These are phyloP conservation scores for Sarcophaga peregrina DNA, from an alignment of 1,140 invertebrate genomes.

Conservation along the genomic window DNA sequence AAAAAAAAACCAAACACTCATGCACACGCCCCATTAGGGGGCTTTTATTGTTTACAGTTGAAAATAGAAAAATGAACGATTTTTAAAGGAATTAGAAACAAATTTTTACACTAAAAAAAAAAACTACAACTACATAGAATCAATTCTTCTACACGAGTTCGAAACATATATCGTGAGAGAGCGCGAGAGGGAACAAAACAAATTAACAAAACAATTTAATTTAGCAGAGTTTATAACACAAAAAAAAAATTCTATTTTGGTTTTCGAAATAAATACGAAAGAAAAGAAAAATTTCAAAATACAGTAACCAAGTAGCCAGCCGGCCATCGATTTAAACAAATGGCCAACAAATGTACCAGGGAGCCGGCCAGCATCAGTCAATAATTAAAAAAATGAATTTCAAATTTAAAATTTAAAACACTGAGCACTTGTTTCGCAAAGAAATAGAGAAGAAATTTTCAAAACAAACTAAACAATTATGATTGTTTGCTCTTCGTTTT, in stretches of 20 bases:
- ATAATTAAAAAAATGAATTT: background rate
- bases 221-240: background rate
- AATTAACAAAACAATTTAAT: background rate
- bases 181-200: background rate
- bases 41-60: background rate
- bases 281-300: background rate
- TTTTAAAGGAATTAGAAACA: background rate
- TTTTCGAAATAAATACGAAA: background rate
- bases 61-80: background rate
- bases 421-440: background rate
- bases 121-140: background rate
- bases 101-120: background rate
- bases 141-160: background rate
- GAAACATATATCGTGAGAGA: background rate
- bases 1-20: background rate
- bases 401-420: background rate
- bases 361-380: background rate
- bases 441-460: background rate
- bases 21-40: constrained; percentile 13
- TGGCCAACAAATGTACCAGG: background rate
- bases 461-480: too few relatives aligned
- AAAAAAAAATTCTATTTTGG: constrained; percentile 34
- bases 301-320: background rate
- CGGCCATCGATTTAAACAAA: background rate
- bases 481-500: too few relatives aligned